Evolutionary conservation across 2,113 vertebrate genomes (phyloP).

Genomic region (Urocynchramus pylzowi): DNA sequence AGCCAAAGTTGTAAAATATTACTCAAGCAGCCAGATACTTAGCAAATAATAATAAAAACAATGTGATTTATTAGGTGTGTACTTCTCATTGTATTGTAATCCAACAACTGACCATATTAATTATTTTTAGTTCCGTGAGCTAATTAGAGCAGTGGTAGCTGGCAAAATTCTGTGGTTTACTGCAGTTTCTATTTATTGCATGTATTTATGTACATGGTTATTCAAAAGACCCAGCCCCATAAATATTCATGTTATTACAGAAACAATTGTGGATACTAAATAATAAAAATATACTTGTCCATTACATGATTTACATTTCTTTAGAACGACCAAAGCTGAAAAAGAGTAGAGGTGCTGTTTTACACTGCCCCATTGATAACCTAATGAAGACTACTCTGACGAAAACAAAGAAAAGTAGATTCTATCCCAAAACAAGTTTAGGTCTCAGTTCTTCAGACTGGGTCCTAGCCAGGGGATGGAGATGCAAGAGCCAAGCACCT

Average conservation of each 20-base stretch:
- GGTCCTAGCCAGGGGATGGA: not conserved
- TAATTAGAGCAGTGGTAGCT: not conserved
- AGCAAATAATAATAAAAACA: conserved; percentile 17
- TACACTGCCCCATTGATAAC: not conserved
- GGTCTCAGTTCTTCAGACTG: not conserved
- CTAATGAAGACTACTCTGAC: not conserved
- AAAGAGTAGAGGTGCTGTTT: not conserved
- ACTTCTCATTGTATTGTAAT: not conserved
- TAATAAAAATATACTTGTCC: not conserved
- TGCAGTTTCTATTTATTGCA: not conserved
- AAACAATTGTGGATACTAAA: not conserved
- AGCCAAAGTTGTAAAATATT: conserved; percentile 23
- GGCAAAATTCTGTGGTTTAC: not conserved
- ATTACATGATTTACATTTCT: not conserved
- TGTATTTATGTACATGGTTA: not conserved
- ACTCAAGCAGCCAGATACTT: not conserved
- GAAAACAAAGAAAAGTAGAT: not conserved
- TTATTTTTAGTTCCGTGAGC: not conserved
- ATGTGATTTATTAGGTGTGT: conserved; percentile 6
- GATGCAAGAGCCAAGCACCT: not conserved
- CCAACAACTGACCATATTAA: not conserved
- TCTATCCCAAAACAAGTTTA: not conserved
- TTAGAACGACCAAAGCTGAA: not conserved
- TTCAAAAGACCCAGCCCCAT: not conserved
- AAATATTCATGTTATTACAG: not conserved